These are phyloP conservation scores for Sinonovacula constricta DNA, from an alignment of 1,140 invertebrate species.

Conservation along the genomic window DNA sequence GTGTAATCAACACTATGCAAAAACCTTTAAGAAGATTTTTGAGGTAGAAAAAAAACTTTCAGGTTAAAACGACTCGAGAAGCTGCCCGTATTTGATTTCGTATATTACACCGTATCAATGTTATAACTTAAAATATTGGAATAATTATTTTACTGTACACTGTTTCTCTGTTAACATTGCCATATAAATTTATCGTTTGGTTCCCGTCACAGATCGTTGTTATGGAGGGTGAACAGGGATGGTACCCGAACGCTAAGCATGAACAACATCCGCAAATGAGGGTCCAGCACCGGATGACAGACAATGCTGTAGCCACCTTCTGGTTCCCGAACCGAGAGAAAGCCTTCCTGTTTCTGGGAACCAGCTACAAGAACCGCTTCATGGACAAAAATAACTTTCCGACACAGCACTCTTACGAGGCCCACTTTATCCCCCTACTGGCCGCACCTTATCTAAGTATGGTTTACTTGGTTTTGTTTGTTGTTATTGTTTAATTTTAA, in stretches of 20 bases:
- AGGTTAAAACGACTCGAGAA: no score
- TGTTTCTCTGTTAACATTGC: no score
- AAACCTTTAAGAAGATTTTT: no score
- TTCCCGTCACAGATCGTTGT: constrained; percentile 25
- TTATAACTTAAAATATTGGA: no score
- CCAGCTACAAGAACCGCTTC: constrained; percentile 17
- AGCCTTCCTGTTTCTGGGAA: constrained; percentile 1
- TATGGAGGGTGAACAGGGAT: constrained; percentile 31
- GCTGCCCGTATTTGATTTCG: no score
- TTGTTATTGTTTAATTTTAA: no score
- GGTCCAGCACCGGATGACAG: neutral
- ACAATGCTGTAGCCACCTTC: constrained; percentile 16
- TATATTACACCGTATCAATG: no score
- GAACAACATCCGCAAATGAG: neutral
- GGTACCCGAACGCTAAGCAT: constrained; percentile 9
- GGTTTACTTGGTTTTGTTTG: constrained; percentile 6
- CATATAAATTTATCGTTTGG: no score
- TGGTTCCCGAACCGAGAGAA: constrained; percentile 33
- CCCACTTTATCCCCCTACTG: constrained; percentile 21
- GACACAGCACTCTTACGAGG: constrained; percentile 6
- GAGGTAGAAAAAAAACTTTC: no score
- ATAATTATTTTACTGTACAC: no score
- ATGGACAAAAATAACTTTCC: constrained; percentile 11
- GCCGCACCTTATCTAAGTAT: constrained; percentile 23
- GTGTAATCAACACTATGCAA: no score